These are phyloP conservation scores for Porites cylindrica DNA, from an alignment of 92 coral and sea anemone species.

Conservation along the genomic window DNA sequence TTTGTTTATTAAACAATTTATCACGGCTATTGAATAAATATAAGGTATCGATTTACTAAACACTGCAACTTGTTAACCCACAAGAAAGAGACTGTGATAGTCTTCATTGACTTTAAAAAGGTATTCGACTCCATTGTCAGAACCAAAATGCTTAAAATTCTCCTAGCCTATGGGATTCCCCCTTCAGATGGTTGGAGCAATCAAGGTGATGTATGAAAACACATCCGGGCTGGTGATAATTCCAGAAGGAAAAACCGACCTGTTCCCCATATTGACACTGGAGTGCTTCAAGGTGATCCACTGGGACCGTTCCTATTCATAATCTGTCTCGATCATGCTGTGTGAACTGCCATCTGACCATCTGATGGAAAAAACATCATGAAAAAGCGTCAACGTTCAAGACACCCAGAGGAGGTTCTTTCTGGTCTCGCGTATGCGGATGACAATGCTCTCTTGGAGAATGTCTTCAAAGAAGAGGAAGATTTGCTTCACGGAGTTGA, in stretches of 20 bases:
- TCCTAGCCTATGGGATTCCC: constrained; percentile 54
- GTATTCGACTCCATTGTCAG: constrained; percentile 64
- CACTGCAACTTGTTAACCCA: background rate
- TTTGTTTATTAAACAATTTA: too few relatives aligned
- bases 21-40: too few relatives aligned
- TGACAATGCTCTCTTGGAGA: background rate
- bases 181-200: background rate
- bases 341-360: constrained; percentile 3
- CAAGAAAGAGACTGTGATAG: constrained; percentile 17
- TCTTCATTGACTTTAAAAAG: constrained; percentile 55
- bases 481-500: background rate
- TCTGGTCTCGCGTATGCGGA: background rate
- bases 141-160: constrained; percentile 47
- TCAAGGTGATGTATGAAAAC: constrained; percentile 21
- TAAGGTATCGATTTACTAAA: too few relatives aligned
- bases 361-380: constrained; percentile 20
- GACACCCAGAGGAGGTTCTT: background rate
- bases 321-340: constrained; percentile 46
- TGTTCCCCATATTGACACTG: constrained; percentile 33
- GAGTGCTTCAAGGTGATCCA: constrained; percentile 49
- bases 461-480: background rate
- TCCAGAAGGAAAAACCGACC: constrained; percentile 17
- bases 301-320: constrained; percentile 55
- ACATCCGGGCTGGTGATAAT: constrained; percentile 28
- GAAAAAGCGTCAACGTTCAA: background rate